Base-by-base conservation (phyloP, 2,888 invertebrate genomes). In the Cotesia congregata region DNA sequence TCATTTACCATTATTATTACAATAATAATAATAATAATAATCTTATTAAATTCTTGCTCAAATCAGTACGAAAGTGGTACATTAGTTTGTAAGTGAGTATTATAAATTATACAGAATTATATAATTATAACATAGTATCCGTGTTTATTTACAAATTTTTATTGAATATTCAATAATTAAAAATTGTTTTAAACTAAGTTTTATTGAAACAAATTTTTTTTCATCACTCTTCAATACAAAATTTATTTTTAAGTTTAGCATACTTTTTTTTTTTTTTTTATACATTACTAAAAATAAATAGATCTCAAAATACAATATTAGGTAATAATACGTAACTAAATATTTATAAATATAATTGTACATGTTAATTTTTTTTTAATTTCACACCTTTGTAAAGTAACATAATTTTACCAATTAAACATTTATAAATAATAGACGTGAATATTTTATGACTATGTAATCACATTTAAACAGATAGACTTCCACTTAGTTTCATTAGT, bases 81-180 rank as follows among this genome's bases (percentile, higher is more conserved):
- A 20, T n/a, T 62, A 62, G 62, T 20, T 20, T 62, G 15, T 62
- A 62, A 62, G 62, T 62, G 7, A 62, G 20, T 62, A 62, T 62
- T n/a, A 62, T 7, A 15, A 20, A 15, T 62, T 17, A 17, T 15
- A 15, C n/a, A 62, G 17, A 62, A 62, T 62, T 62, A 50, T 50
- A 30, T 30, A 30, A 30, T 30, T 30, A 30, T 30, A 30, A 30
- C 3, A 30, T 30, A 30, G 30, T 30, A 30, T 30, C 30, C 30
- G 30, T 30, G 30, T 30, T 30, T 30, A 30, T 30, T 30, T 30
- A 30, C 30, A 30, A 30, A 30, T 30, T 30, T 30, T 30, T 30
- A 30, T 30, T 30, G 30, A 30, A 30, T 30, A 30, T 30, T 30
- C 30, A 30, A 30, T 30, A 30, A 30, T 30, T 30, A 30, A 30